phyloP scores from a whole-genome alignment of 64 coral and sea anemone species.

The Catalaphyllia jardinei region DNA sequence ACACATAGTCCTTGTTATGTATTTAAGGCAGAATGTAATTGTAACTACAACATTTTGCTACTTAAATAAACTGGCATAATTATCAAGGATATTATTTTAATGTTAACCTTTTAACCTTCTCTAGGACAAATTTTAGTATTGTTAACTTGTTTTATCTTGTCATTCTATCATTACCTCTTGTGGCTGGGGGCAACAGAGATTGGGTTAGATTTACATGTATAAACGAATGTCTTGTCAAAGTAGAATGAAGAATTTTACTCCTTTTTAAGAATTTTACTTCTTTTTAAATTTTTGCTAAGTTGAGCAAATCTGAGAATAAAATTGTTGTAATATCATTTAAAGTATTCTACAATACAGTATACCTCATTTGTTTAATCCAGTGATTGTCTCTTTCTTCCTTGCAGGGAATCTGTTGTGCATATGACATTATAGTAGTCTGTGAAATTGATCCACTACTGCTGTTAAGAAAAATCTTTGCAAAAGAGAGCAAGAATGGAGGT shows the following conservation, averaged over 20 bases:
- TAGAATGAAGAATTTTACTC: not conserved
- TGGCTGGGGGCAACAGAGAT: too few species aligned
- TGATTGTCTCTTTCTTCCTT: not conserved
- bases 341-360: not conserved
- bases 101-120: too few species aligned
- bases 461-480: conserved; percentile 1
- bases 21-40: too few species aligned
- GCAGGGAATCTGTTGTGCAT: conserved; percentile 87
- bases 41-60: too few species aligned
- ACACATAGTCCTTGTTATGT: too few species aligned
- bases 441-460: conserved; percentile 61
- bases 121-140: too few species aligned
- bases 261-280: not conserved
- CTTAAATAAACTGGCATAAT: too few species aligned
- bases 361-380: not conserved
- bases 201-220: too few species aligned
- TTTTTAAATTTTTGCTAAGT: not conserved
- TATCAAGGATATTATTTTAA: too few species aligned
- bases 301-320: not conserved
- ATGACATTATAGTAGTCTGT: conserved; percentile 78
- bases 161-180: too few species aligned
- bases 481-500: conserved; percentile 12
- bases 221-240: not conserved
- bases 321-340: not conserved
- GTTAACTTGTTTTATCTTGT: too few species aligned